Evolutionary conservation across 2,888 invertebrate species (phyloP).

Genomic region (Leucania comma): DNA sequence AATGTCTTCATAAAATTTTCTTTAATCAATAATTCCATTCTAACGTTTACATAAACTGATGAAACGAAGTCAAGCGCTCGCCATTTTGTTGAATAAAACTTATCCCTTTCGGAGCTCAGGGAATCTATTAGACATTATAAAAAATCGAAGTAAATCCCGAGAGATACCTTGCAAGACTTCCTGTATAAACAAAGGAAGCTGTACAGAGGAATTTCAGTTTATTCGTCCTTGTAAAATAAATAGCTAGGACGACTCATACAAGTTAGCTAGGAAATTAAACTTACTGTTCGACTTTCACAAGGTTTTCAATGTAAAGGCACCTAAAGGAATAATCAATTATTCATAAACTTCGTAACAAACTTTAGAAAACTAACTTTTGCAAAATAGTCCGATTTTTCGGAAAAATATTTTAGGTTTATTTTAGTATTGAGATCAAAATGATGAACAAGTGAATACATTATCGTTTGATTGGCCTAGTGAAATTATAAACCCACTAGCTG

Average conservation of each 20-base stretch:
- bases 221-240: constrained; percentile 45
- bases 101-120: constrained; percentile 22
- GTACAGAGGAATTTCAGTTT: constrained; percentile 37
- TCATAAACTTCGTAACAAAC: too few species aligned
- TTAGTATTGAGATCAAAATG: too few species aligned
- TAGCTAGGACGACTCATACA: constrained; percentile 23
- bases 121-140: constrained; percentile 54
- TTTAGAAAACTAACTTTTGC: too few species aligned
- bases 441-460: too few species aligned
- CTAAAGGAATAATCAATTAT: too few species aligned
- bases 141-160: constrained; percentile 44
- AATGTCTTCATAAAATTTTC: not conserved
- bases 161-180: constrained; percentile 50
- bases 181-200: constrained; percentile 47
- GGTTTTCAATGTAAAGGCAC: not conserved
- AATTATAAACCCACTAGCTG: too few species aligned
- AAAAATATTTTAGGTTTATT: too few species aligned
- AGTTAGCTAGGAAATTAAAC: constrained; percentile 38
- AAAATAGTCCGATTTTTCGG: too few species aligned
- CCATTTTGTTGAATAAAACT: constrained; percentile 34
- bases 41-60: constrained; percentile 3
- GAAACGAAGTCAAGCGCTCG: constrained; percentile 13
- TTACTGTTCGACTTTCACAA: constrained; percentile 8
- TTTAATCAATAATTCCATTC: not conserved
- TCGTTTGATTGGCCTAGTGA: too few species aligned